Base-by-base conservation (phyloP, 2,113 vertebrate species). In the Acanthisitta chloris region DNA sequence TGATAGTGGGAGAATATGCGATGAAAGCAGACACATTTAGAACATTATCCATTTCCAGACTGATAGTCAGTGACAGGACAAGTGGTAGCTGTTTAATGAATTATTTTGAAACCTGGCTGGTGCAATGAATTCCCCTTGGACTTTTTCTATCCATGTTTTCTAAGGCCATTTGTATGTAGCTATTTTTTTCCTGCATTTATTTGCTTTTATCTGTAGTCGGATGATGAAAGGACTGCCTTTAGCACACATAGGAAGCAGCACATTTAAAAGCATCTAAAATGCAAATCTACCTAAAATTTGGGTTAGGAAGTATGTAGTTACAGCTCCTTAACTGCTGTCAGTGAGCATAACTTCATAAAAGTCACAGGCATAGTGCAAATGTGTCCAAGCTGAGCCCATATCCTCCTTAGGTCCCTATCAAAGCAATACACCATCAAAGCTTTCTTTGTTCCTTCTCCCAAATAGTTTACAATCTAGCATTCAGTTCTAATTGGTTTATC, bases 51-150 rank as follows among this genome's bases (percentile, higher is more conserved):
- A n/a, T 93, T 95, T 90, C 67, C 72, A 91, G 86, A 72, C 64
- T 89, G 88, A 94, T 91, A 93, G 65, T 78, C 77, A 89, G 81
- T 91, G 92, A 94, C 91, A 96, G 80, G 62, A 90, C 71, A 96
- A 95, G 87, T 86, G 81, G 82, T 88, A 81, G 71, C n/a, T 93
- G 55, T 90, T 96, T 94, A 97, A 95, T 94, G 59, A 95, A 94
- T 93, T 95, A 92, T 94, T 96, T 94, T 90, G 74, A 96, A 95
- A 81, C 67, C 45, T 78, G 49, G 25, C 36, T 82, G 73, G 45
- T 78, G 49, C 64, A 85, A 72, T 88, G 72, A 81, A 94, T 90
- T 86, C 61, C 51, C 26, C 14, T 72, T 8, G 8, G 90, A 83
- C 77, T 87, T 73, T 61, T 95, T 76, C 65, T 79, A 38, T 72